Evolutionary conservation across 2,797 vertebrate species (phyloP).

Genomic region (Hippocampus kuda): DNA sequence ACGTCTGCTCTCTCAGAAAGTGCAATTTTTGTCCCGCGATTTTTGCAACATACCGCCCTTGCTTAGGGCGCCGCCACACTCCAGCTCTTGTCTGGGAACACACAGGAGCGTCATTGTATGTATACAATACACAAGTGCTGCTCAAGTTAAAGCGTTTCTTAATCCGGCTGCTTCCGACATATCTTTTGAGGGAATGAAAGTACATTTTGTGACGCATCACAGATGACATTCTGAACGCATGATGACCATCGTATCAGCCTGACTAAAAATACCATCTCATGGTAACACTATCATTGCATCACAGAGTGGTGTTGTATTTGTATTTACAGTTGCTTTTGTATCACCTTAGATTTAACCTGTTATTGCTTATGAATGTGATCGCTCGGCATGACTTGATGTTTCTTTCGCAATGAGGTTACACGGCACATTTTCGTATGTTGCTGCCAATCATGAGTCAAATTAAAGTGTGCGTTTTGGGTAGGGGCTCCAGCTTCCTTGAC

Average conservation of each 20-base stretch:
- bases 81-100: not conserved
- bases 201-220: not conserved
- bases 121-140: not conserved
- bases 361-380: not conserved
- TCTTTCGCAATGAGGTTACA: not conserved
- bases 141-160: not conserved
- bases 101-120: not conserved
- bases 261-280: not conserved
- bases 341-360: not conserved
- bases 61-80: not conserved
- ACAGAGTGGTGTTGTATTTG: not conserved
- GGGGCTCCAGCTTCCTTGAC: slow-evolving; percentile 87
- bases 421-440: not conserved
- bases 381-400: not conserved
- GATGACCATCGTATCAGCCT: not conserved
- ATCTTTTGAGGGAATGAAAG: not conserved
- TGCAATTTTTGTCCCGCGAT: not conserved
- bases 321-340: not conserved
- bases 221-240: too few species aligned
- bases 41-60: not conserved
- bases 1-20: not conserved
- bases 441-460: slow-evolving; percentile 26
- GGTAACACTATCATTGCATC: not conserved
- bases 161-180: not conserved
- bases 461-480: slow-evolving; percentile 58